Base-by-base conservation (phyloP, 2,113 vertebrate genomes). In the Chrysochloris asiatica region DNA sequence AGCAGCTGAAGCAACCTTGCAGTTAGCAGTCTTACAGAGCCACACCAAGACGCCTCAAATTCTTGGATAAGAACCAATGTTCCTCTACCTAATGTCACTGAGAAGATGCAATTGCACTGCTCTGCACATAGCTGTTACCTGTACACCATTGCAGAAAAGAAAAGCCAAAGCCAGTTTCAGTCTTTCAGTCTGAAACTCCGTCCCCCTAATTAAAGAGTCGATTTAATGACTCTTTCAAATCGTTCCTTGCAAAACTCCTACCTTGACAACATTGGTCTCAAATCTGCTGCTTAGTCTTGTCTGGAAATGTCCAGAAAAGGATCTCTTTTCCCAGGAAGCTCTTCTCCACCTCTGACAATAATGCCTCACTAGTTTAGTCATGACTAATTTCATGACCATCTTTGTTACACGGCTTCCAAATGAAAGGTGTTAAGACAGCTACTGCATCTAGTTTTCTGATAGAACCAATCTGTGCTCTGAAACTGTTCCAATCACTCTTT, bases 291-390 rank as follows among this genome's bases (percentile, higher is more conserved):
- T 30, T 54, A 4, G 13, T 71, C 13, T 41, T n/a, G 9, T 43
- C 10, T 78, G 10, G 11, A 65, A 47, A 33, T 7, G 56, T 47
- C 3, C 19, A 59, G 59, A 56, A 83, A 30, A 4, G 4, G 24
- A 3, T 54, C 3, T 17, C 73, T 41, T 71, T 88, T 83, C n/a
- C 17, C 33, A 10, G 28, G 12, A 56, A 71, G 28, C 14, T 17
- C 3, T 26, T 63, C 65, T 65, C 67, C 1, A 63, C 4, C 17
- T 48, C 45, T 80, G 50, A 73, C 82, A 86, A 28, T 83, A 88
- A 86, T 92, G 17, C 19, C 21, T 71, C 30, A 56, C 10, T 82
- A 54, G 83, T 67, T 63, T 92, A 86, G 24, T 86, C 47, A 84
- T n/a, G 12, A 90, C 83, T 38, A 6, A 73, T 61, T 73, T 79